Evolutionary conservation across 1,140 invertebrate species (phyloP).

Genomic region (Thereuonema tuberculata): DNA sequence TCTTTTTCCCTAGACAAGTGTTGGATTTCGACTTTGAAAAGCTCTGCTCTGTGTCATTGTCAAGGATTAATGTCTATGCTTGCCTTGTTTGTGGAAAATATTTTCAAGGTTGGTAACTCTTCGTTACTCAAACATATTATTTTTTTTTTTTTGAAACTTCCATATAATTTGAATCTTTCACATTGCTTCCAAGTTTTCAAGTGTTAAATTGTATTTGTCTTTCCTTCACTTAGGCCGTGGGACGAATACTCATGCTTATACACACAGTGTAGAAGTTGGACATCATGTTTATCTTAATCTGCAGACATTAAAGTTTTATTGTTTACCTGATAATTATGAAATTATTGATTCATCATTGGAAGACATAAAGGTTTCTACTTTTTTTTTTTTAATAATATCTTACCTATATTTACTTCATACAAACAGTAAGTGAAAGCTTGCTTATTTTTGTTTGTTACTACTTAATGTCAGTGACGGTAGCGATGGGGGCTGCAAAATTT

Average conservation of each 20-base stretch:
- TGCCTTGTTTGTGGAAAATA: slow-evolving; percentile 99
- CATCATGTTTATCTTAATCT: slow-evolving; percentile 98
- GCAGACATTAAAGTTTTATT: slow-evolving; percentile 95
- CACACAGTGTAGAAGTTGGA: slow-evolving; percentile 90
- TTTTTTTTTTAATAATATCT: no score
- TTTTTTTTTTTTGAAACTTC: not conserved
- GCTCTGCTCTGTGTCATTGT: slow-evolving; percentile 92
- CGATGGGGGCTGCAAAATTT: no score
- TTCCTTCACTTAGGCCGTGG: slow-evolving; percentile 61
- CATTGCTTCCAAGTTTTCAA: slow-evolving; percentile 8
- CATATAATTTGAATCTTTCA: no score
- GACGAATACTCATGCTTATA: slow-evolving; percentile 96
- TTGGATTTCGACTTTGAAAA: slow-evolving; percentile 99
- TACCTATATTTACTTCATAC: no score
- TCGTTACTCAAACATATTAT: no score
- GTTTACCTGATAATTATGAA: slow-evolving; percentile 98
- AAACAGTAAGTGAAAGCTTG: no score
- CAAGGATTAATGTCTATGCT: slow-evolving; percentile 99
- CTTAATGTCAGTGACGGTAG: no score
- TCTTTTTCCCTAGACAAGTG: slow-evolving; percentile 46
- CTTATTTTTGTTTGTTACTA: no score
- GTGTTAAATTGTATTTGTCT: not conserved
- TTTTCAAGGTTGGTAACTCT: slow-evolving; percentile 56
- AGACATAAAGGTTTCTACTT: slow-evolving; percentile 93
- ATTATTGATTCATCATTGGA: slow-evolving; percentile 97